Percentiles rank a stretch among this genome's conserved stretches.
phyloP scores from a whole-genome alignment of 1,140 invertebrate species.

The Drosophila kohkoa region DNA sequence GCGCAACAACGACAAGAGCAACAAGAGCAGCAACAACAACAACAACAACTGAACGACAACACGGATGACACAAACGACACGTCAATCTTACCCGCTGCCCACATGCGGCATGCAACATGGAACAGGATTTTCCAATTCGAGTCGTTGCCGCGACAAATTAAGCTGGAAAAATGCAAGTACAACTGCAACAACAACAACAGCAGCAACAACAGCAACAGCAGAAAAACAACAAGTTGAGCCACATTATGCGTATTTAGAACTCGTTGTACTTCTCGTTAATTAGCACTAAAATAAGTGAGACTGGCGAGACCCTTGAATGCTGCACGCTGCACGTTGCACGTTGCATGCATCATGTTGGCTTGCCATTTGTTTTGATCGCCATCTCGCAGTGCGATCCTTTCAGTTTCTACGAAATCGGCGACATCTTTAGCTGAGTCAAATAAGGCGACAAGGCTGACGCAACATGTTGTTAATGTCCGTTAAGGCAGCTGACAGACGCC shows the following conservation, averaged over 20 bases:
- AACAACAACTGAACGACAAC: slow-evolving; percentile 46
- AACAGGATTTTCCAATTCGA: slow-evolving; percentile 78
- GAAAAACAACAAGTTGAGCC: not conserved
- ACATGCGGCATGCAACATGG: slow-evolving; percentile 74
- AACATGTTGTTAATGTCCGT: slow-evolving; percentile 69
- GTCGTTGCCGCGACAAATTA: slow-evolving; percentile 76
- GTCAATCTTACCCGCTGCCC: slow-evolving; percentile 67
- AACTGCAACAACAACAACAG: slow-evolving; percentile 33
- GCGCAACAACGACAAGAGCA: slow-evolving; percentile 28
- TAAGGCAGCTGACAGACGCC: slow-evolving; percentile 76
- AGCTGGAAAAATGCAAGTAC: slow-evolving; percentile 71
- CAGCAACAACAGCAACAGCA: slow-evolving; percentile 18
- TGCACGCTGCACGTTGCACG: not conserved
- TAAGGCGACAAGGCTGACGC: slow-evolving; percentile 55
- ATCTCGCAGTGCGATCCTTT: slow-evolving; percentile 50
- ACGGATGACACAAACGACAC: slow-evolving; percentile 62
- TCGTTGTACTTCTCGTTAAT: slow-evolving; percentile 78
- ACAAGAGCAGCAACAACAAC: slow-evolving; percentile 43
- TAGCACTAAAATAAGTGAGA: slow-evolving; percentile 74
- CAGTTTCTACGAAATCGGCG: slow-evolving; percentile 75
- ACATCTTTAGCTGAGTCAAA: slow-evolving; percentile 67
- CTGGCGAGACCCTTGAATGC: slow-evolving; percentile 21
- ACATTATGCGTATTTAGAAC: slow-evolving; percentile 55
- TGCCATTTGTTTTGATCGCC: not conserved
- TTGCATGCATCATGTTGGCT: slow-evolving; percentile 1